Evolutionary conservation across 2,113 vertebrate genomes (phyloP).

Genomic region (Fregata magnificens): DNA sequence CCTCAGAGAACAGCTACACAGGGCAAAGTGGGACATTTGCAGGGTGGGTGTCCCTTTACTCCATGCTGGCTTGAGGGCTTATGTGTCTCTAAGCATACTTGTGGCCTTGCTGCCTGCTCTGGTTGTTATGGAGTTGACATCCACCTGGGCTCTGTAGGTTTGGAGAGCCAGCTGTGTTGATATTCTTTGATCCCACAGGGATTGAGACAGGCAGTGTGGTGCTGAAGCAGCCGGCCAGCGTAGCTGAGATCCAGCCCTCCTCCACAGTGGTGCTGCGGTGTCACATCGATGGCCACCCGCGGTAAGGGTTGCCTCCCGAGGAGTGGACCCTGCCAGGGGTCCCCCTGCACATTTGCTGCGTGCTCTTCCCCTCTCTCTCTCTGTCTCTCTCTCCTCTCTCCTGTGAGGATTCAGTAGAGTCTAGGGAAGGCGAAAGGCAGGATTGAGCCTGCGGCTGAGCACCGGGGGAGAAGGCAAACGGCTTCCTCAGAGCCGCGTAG

Average conservation of each 20-base stretch:
- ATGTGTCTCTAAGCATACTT: background rate
- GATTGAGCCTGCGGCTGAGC: conserved; percentile 50
- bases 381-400: conserved; percentile 12
- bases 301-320: conserved; percentile 78
- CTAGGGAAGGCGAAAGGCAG: conserved; percentile 43
- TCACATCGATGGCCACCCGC: conserved; percentile 93
- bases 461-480: conserved; percentile 20
- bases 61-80: background rate
- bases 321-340: background rate
- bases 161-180: background rate
- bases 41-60: background rate
- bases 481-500: conserved; percentile 27
- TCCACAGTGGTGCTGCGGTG: conserved; percentile 85
- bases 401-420: conserved; percentile 18
- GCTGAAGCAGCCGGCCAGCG: conserved; percentile 84
- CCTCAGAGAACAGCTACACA: background rate
- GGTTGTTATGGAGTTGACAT: background rate
- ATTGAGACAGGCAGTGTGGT: conserved; percentile 88
- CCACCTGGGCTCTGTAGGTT: background rate
- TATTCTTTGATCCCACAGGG: conserved; percentile 75
- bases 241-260: conserved; percentile 88
- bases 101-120: background rate
- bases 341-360: background rate
- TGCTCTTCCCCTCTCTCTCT: background rate
- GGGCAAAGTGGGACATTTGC: background rate